Evolutionary conservation across 2,888 invertebrate genomes (phyloP).

Genomic region (Phortica magna): DNA sequence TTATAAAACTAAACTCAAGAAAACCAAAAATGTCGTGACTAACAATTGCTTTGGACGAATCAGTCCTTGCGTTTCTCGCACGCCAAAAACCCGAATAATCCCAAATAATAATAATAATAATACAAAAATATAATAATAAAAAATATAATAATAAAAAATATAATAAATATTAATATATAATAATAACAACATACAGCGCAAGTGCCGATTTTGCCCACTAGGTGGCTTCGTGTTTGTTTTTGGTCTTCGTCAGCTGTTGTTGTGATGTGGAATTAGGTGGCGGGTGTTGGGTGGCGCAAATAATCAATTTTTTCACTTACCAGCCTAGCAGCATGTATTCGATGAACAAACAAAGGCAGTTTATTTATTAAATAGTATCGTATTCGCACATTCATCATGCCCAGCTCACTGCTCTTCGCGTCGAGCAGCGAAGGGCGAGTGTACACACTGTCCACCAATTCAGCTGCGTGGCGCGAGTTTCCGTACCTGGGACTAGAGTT

Average conservation of each 20-base stretch:
- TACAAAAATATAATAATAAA: no score
- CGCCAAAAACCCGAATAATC: no score
- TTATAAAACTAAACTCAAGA: no score
- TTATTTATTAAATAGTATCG: background rate
- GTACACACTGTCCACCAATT: slow-evolving; percentile 88
- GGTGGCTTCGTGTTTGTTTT: no score
- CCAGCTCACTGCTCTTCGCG: slow-evolving; percentile 87
- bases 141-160: no score
- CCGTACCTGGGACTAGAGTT: slow-evolving; percentile 91
- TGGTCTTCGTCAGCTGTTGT: slow-evolving; percentile 6
- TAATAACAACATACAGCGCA: no score
- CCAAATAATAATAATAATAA: no score
- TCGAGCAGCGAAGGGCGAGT: slow-evolving; percentile 93
- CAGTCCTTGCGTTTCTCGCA: no score
- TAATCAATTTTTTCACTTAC: slow-evolving; percentile 14
- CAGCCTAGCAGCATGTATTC: slow-evolving; percentile 3
- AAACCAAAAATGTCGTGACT: no score
- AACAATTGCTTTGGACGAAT: no score
- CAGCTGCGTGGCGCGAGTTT: slow-evolving; percentile 90
- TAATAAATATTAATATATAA: no score
- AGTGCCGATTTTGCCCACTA: no score
- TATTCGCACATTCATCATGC: slow-evolving; percentile 78
- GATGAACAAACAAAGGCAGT: background rate
- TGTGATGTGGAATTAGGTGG: background rate
- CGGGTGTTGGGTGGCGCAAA: background rate